Base-by-base conservation (phyloP, 1,140 invertebrate species). In the Cotesia typhae region DNA sequence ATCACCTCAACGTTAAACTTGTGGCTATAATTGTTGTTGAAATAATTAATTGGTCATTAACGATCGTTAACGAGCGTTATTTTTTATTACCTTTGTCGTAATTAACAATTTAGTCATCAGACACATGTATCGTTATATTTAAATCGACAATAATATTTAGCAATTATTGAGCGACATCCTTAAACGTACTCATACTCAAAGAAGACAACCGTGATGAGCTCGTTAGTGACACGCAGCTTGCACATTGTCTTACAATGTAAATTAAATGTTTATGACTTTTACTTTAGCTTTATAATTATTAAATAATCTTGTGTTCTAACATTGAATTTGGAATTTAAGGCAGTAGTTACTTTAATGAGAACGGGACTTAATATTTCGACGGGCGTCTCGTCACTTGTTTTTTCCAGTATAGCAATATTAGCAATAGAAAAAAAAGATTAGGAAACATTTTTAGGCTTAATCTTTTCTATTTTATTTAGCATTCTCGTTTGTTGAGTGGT, bases 41-140 rank as follows among this genome's bases (percentile, higher is more conserved):
- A 75, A 74, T 79, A 81, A 81, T 81, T 80, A 70, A 81, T 72
- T 63, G 70, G 76, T 80, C 75, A 61, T 57, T 59, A 60, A 52
- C 55, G 10, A 20, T 41, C 9, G 51, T 12, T 9, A 28, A 28
- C 20, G 17, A n/a, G 20, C 20, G 20, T 66, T 51, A 51, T 51
- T 66, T 66, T 4, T 41, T 17, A 14, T 10, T 9, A 38, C 5
- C 20, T 17, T 17, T 66, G 20, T 51, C 4, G 47, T 14, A 12
- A 36, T 47, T 38, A 20, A 59, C 14, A 20, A n/a, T 55, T 20
- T 7, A 20, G 20, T 20, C 4, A 59, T 59, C 57, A 59, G 41
- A 7, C 60, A 28, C 17, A 47, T 17, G 47, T 47, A 52, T 20
- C 35, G 4, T 37, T 37, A n/a, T 7, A n/a, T 12, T 35, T 41